Percentiles rank a stretch among this genome's conserved stretches.
These are phyloP conservation scores for Zygothrica quintamaculata DNA, from an alignment of 2,888 invertebrate genomes.

Conservation along the genomic window DNA sequence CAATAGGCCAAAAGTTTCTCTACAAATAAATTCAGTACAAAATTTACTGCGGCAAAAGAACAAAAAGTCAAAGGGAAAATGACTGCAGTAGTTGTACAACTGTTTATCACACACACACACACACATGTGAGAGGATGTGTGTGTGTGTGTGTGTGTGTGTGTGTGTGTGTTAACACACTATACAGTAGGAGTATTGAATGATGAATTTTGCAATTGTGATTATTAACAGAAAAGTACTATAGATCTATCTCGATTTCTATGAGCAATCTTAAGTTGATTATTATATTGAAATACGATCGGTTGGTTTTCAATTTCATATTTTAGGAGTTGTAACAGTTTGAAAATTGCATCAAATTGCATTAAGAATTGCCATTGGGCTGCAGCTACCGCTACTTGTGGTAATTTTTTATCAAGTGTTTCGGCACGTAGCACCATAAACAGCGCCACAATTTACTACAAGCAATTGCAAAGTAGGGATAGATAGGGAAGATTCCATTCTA, in stretches of 20 bases:
- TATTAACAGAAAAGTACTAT: no score
- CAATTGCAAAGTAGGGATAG: conserved; percentile 62
- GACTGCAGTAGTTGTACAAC: conserved; percentile 46
- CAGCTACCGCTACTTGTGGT: conserved; percentile 49
- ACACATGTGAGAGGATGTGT: conserved; percentile 4
- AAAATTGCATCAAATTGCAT: conserved; percentile 13
- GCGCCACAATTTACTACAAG: conserved; percentile 36
- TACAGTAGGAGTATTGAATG: no score
- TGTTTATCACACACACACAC: conserved; percentile 21
- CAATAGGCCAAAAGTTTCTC: conserved; percentile 61
- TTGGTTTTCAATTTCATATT: background rate
- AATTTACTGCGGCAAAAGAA: conserved; percentile 60
- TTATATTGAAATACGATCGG: no score
- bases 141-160: conserved; percentile 7
- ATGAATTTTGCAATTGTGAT: no score
- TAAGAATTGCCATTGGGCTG: conserved; percentile 49
- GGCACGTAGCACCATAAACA: conserved; percentile 47
- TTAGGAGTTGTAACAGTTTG: conserved; percentile 6
- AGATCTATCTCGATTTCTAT: no score
- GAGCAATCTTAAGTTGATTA: no score
- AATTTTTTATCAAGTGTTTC: conserved; percentile 53
- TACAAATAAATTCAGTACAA: conserved; percentile 56
- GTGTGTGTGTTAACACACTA: conserved; percentile 2
- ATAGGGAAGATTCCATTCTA: conserved; percentile 28
- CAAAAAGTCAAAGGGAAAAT: conserved; percentile 29